These are phyloP conservation scores for Luperina nickerlii DNA, from an alignment of 2,888 invertebrate species.

Conservation along the genomic window DNA sequence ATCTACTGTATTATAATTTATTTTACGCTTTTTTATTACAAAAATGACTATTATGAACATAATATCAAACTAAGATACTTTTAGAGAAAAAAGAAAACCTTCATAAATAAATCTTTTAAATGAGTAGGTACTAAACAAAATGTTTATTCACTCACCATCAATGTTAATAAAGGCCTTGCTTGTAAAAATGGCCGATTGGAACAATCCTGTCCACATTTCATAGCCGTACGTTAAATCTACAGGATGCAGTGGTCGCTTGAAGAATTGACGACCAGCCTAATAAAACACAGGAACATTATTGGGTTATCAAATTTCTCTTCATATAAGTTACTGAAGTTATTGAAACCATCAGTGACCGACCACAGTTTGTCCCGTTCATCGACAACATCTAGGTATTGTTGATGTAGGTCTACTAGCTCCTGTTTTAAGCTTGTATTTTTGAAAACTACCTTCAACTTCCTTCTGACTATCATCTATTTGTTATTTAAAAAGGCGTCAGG, in stretches of 20 bases:
- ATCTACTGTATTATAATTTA: neutral
- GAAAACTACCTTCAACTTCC: neutral
- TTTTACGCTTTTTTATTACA: neutral
- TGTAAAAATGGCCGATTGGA: constrained; percentile 97
- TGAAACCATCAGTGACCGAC: neutral
- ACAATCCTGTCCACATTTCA: constrained; percentile 98
- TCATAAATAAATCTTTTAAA: neutral
- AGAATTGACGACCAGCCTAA: constrained; percentile 95
- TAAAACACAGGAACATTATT: constrained; percentile 21
- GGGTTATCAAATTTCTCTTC: neutral
- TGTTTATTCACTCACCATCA: constrained; percentile 91
- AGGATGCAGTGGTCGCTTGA: constrained; percentile 89
- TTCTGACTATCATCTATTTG: neutral
- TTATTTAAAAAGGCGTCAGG: neutral
- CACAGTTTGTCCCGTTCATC: neutral
- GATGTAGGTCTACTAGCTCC: neutral
- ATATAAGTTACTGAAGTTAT: neutral
- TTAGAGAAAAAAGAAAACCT: neutral
- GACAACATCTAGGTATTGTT: neutral
- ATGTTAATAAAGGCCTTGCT: constrained; percentile 97
- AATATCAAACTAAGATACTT: neutral
- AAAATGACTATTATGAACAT: neutral
- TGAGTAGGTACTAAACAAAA: neutral
- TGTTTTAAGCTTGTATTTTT: neutral
- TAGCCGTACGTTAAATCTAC: constrained; percentile 94